Evolutionary conservation across 1,140 invertebrate species (phyloP).

Genomic region (Micrasema longulum): DNA sequence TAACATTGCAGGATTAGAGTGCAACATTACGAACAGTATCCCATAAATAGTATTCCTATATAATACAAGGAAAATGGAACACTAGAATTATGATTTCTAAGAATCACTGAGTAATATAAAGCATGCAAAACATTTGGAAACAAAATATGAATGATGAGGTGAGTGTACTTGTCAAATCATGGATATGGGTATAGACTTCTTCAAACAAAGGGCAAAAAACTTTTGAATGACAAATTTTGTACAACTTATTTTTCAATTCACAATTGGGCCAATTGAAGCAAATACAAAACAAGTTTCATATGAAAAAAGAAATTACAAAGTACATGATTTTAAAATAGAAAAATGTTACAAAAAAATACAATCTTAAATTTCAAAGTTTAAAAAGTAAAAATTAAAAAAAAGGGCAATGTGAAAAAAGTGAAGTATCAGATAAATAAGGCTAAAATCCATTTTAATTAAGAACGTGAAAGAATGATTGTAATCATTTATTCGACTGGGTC

Average conservation of each 20-base stretch:
- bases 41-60: slow-evolving; percentile 9
- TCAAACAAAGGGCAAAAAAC: neutral
- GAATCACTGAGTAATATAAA: slow-evolving; percentile 21
- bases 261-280: slow-evolving; percentile 52
- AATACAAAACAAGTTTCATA: slow-evolving; percentile 43
- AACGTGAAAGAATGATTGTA: slow-evolving; percentile 53
- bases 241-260: slow-evolving; percentile 15
- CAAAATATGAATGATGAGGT: neutral
- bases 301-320: slow-evolving; percentile 21
- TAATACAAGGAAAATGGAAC: neutral
- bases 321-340: slow-evolving; percentile 31
- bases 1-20: too few relatives aligned
- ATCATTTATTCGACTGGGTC: slow-evolving; percentile 47
- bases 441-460: slow-evolving; percentile 47
- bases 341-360: slow-evolving; percentile 19
- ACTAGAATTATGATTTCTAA: slow-evolving; percentile 19
- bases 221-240: slow-evolving; percentile 8
- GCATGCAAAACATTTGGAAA: slow-evolving; percentile 23
- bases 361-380: slow-evolving; percentile 30
- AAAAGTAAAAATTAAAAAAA: slow-evolving; percentile 32
- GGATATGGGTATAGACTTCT: slow-evolving; percentile 7
- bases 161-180: slow-evolving; percentile 28
- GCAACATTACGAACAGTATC: neutral
- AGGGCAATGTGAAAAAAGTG: slow-evolving; percentile 32
- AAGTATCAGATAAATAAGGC: slow-evolving; percentile 1